phyloP scores from a whole-genome alignment of 2,797 vertebrate species.

The Denticeps clupeoides region DNA sequence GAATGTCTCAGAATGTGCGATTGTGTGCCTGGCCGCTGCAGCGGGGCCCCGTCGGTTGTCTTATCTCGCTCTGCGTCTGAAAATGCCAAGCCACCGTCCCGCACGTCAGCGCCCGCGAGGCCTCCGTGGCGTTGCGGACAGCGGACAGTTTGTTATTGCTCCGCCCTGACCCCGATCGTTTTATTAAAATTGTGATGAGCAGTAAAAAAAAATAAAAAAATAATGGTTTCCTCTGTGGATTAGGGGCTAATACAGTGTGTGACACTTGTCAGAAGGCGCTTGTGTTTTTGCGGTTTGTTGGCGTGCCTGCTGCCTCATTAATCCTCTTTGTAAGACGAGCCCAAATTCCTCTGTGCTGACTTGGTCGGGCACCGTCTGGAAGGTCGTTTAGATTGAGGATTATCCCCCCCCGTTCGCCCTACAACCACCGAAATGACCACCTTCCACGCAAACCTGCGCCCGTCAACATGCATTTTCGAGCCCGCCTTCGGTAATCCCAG shows the following conservation, averaged over 20 bases:
- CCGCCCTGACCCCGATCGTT: too few relatives aligned
- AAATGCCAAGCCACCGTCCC: conserved; percentile 48
- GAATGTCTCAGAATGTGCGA: conserved; percentile 37
- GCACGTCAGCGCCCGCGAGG: too few relatives aligned
- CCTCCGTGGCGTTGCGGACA: too few relatives aligned
- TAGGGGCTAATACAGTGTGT: background rate
- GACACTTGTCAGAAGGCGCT: background rate
- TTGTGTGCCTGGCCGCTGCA: conserved; percentile 24
- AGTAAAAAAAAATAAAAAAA: too few relatives aligned
- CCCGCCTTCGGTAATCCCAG: background rate
- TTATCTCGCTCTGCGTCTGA: conserved; percentile 27
- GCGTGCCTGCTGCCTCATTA: conserved; percentile 21
- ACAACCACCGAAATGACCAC: background rate
- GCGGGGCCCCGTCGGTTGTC: conserved; percentile 23
- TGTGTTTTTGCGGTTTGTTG: conserved; percentile 1
- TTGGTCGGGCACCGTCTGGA: conserved; percentile 9
- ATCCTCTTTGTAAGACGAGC: conserved; percentile 63
- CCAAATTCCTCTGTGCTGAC: conserved; percentile 62
- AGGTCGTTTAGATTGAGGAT: background rate
- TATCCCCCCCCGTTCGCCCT: background rate
- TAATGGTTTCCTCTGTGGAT: background rate
- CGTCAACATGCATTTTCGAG: background rate
- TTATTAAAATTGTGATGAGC: too few relatives aligned
- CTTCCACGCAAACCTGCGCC: background rate
- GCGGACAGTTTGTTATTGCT: too few relatives aligned